Conservation (phyloP, 2,113 vertebrate genomes). For the Pungitius pungitius region DNA sequence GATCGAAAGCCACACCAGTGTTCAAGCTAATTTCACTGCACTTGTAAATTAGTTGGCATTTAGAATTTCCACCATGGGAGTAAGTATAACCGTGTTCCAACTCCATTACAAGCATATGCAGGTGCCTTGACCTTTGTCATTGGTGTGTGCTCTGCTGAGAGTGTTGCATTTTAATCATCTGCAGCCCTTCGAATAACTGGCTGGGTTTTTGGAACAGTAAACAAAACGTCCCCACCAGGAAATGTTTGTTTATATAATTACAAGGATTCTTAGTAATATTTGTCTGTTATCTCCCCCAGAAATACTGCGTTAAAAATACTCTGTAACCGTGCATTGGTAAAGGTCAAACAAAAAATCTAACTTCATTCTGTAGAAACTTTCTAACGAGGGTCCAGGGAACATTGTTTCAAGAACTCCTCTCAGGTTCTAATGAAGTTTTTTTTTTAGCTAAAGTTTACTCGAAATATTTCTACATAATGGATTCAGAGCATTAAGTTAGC, state of each 20-base stretch:
- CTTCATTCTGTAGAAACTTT: neutral
- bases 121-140: slow-evolving; percentile 50
- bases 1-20: slow-evolving; percentile 46
- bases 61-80: slow-evolving; percentile 38
- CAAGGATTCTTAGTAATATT: slow-evolving; percentile 2
- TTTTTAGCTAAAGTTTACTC: neutral
- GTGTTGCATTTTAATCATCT: slow-evolving; percentile 36
- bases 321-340: neutral
- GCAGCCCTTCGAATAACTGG: slow-evolving; percentile 4
- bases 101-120: slow-evolving; percentile 49
- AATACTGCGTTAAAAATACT: neutral
- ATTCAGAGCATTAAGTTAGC: neutral
- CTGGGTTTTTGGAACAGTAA: slow-evolving; percentile 11
- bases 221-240: slow-evolving; percentile 22
- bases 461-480: neutral
- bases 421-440: neutral
- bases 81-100: slow-evolving; percentile 31
- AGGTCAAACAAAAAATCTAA: neutral
- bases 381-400: too few species aligned
- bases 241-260: neutral
- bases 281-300: neutral
- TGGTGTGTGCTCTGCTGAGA: slow-evolving; percentile 25
- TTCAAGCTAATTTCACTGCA: slow-evolving; percentile 49
- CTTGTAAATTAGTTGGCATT: slow-evolving; percentile 57
- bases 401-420: too few species aligned